These are phyloP conservation scores for Mormyrops boulengeri DNA, from an alignment of 2,797 vertebrate genomes.

Conservation along the genomic window DNA sequence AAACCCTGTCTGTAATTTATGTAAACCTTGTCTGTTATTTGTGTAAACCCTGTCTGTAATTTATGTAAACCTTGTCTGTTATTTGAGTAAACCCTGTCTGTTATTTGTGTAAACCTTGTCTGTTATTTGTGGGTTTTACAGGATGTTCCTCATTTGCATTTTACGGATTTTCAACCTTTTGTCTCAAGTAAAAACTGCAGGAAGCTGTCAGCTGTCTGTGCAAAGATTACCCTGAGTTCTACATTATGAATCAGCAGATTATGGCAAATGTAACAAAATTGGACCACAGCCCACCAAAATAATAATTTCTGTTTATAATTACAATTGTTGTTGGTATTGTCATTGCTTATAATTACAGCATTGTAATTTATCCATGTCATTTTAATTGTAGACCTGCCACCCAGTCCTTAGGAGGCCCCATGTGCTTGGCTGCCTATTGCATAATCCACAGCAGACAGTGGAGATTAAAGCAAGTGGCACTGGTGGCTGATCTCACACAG, in stretches of 20 bases:
- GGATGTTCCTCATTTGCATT: neutral
- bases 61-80: neutral
- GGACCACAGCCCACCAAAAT: neutral
- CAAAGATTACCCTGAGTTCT: neutral
- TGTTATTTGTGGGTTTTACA: neutral
- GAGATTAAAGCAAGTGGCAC: neutral
- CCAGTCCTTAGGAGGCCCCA: neutral
- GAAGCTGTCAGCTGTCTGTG: neutral
- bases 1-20: no score
- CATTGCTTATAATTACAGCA: neutral
- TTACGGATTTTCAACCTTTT: neutral
- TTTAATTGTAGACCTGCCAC: neutral
- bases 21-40: no score
- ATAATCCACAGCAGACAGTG: neutral
- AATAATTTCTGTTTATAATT: slow-evolving; percentile 4
- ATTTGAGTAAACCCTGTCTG: neutral
- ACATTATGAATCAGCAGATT: neutral
- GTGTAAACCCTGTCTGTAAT: no score
- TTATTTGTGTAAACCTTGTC: neutral
- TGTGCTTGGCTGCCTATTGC: neutral
- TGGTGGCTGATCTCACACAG: neutral
- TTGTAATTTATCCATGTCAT: neutral
- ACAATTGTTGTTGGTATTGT: neutral
- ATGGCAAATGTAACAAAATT: slow-evolving; percentile 5
- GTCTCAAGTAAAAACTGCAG: neutral